Base-by-base conservation (phyloP, 23 tunicate species). In the Diplosoma virens region DNA sequence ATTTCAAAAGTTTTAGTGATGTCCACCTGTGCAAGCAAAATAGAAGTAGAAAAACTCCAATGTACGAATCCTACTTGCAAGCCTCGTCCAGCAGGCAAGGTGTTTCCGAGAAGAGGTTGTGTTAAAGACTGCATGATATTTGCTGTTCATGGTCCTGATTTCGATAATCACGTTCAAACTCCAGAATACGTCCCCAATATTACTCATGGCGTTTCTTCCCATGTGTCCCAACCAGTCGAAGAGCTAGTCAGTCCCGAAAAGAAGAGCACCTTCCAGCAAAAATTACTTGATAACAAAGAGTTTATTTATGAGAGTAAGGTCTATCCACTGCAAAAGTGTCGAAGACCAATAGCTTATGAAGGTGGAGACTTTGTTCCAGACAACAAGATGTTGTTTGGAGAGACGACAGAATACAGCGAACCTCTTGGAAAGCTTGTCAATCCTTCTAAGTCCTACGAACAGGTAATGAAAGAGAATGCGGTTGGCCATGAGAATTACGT, bases 401-500 rank as follows among this genome's bases (percentile, higher is more conserved):
- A 31, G 0, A 67, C 81, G 16, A 82, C 87, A 3, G 33, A 21
- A 2, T 16, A 47, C 17, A 88, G 78, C 35, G 66, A 34, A 18
- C 55, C 72, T 26, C 92, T 87, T 45, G 92, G 92, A 36, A 59
- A 56, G 33, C 60, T 82, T 35, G 67, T 92, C 20, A 92, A 92
- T 71, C 92, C 97, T 6, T 52, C 41, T 3, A 92, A 92, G 46
- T 63, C 93, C 35, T 30, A 37, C 24, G 47, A 69, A 56, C 75
- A 80, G 37, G 81, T 92, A 2, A 46, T 63, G 5, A 90, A 73
- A 31, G 97, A 92, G 70, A 55, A 78, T 0, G 52, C 81, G 45
- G 70, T 45, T 28, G 87, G 87, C n/a, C 97, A 92, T 30, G 87
- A 76, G 5, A 69, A 59, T 5, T 92, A 92, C 70, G 81, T 88